Percentiles rank a stretch among this genome's conserved stretches.
These are phyloP conservation scores for Holacanthus passer DNA, from an alignment of 2,113 vertebrate species.

Conservation along the genomic window DNA sequence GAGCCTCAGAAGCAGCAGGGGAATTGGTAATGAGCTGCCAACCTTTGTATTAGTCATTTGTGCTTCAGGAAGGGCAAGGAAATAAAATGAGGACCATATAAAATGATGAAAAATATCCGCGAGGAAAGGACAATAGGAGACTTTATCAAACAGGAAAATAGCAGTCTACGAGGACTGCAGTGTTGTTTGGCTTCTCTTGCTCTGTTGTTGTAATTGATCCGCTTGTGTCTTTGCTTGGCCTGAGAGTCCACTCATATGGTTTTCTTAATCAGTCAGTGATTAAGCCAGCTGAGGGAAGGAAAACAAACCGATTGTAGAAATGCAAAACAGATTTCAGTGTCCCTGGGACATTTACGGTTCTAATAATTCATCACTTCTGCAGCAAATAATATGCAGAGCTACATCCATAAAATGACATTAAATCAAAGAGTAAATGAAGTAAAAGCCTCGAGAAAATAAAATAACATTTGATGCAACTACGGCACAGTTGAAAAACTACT, in stretches of 20 bases:
- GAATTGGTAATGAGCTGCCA: constrained; percentile 61
- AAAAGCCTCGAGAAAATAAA: neutral
- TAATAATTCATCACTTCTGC: constrained; percentile 4
- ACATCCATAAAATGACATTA: neutral
- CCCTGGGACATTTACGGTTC: neutral
- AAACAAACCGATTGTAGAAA: constrained; percentile 38
- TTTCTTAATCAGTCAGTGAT: constrained; percentile 62
- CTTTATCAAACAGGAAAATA: constrained; percentile 29
- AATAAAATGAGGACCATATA: constrained; percentile 51
- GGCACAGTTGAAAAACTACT: constrained; percentile 44
- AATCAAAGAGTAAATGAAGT: constrained; percentile 2
- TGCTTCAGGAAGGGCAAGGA: constrained; percentile 37
- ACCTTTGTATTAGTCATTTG: constrained; percentile 53
- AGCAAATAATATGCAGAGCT: neutral
- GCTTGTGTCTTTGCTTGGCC: constrained; percentile 53
- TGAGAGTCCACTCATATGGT: constrained; percentile 44
- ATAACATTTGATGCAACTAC: neutral
- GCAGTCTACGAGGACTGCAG: constrained; percentile 11
- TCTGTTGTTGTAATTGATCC: constrained; percentile 59
- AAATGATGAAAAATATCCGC: constrained; percentile 44
- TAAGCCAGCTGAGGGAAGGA: constrained; percentile 21
- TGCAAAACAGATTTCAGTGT: constrained; percentile 18
- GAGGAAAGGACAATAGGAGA: constrained; percentile 42
- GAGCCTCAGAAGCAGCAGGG: constrained; percentile 33
- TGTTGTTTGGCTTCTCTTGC: constrained; percentile 42